These are phyloP conservation scores for Dromiciops gliroides DNA, from an alignment of 2,113 vertebrate species.

Conservation along the genomic window DNA sequence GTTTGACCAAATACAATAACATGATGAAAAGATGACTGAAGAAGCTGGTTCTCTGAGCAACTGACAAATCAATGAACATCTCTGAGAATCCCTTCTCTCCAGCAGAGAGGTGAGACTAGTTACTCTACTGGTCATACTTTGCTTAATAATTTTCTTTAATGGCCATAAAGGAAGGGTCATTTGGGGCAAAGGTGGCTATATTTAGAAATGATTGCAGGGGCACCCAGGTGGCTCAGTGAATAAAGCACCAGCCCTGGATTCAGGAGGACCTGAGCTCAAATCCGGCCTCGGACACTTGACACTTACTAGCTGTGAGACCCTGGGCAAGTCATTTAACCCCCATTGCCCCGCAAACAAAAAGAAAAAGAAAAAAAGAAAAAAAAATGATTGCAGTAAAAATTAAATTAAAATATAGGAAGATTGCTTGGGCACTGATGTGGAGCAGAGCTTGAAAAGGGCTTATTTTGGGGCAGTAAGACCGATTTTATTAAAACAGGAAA, in stretches of 20 bases:
- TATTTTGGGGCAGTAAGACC: neutral
- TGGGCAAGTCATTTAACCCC: no score
- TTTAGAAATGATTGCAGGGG: neutral
- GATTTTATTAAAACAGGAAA: neutral
- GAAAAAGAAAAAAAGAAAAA: no score
- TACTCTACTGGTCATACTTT: no score
- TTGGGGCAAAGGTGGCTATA: neutral
- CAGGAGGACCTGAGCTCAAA: no score
- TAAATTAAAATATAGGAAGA: neutral
- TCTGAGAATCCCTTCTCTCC: no score
- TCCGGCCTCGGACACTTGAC: no score
- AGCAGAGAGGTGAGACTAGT: neutral
- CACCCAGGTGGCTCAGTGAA: no score
- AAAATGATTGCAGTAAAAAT: no score
- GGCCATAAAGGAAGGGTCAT: neutral
- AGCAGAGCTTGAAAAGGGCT: neutral
- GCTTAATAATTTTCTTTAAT: neutral
- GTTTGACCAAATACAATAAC: neutral
- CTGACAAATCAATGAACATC: neutral
- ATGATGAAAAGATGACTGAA: neutral
- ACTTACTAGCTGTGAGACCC: no score
- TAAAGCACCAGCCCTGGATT: no score
- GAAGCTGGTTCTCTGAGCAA: neutral
- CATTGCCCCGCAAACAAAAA: no score
- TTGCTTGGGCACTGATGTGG: neutral